Evolutionary conservation across 2,888 invertebrate genomes (phyloP).

Genomic region (Scaptomyza cyrtandrae): DNA sequence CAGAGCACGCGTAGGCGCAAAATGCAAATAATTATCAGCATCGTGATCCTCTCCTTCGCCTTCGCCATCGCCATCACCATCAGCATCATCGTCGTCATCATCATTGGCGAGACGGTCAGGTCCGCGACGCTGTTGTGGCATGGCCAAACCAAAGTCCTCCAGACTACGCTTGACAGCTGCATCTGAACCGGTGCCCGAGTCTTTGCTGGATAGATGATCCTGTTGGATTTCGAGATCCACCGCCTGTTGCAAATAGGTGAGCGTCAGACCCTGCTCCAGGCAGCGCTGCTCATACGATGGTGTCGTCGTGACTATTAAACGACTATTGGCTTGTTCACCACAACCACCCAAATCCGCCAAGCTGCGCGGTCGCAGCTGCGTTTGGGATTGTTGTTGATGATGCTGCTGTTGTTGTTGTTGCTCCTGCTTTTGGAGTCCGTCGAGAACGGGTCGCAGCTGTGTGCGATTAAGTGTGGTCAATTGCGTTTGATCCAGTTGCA

Average conservation of each 20-base stretch:
- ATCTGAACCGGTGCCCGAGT: slow-evolving; percentile 83
- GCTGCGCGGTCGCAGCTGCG: slow-evolving; percentile 68
- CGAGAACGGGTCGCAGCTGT: slow-evolving; percentile 63
- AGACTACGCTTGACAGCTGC: slow-evolving; percentile 82
- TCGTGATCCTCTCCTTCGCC: slow-evolving; percentile 41
- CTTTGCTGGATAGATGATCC: slow-evolving; percentile 82
- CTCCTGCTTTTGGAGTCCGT: slow-evolving; percentile 38
- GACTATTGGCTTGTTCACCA: slow-evolving; percentile 62
- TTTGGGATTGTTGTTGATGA: slow-evolving; percentile 21
- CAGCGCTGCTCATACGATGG: slow-evolving; percentile 80
- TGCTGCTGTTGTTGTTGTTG: slow-evolving; percentile 28
- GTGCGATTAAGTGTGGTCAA: slow-evolving; percentile 79
- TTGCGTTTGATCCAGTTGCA: slow-evolving; percentile 79
- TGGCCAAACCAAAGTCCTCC: slow-evolving; percentile 72
- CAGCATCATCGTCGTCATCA: slow-evolving; percentile 44
- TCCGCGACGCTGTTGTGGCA: slow-evolving; percentile 40
- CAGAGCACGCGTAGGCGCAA: slow-evolving; percentile 65
- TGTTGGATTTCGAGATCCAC: slow-evolving; percentile 76
- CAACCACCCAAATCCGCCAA: slow-evolving; percentile 63
- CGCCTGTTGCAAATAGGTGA: slow-evolving; percentile 72
- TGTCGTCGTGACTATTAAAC: slow-evolving; percentile 75
- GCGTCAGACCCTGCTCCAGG: slow-evolving; percentile 70
- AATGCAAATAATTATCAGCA: slow-evolving; percentile 65
- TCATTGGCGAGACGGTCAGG: slow-evolving; percentile 37
- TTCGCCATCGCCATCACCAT: slow-evolving; percentile 43